Evolutionary conservation across 2,797 vertebrate species (phyloP).

Genomic region (Zalophus californianus): DNA sequence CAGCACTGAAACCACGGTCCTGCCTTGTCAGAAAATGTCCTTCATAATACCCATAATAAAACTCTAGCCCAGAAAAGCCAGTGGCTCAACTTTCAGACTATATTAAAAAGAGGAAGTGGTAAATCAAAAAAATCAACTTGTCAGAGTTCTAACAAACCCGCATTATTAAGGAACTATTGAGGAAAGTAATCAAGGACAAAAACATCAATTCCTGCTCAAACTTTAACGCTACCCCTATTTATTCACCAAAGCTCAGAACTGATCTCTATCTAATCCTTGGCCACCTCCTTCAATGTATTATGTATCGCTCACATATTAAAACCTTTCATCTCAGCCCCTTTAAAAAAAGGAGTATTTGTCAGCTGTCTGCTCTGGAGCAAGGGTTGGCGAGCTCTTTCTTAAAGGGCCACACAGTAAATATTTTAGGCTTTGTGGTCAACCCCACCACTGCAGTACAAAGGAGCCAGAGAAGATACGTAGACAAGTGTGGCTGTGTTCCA

Average conservation of each 20-base stretch:
- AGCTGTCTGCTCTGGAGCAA: neutral
- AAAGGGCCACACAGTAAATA: neutral
- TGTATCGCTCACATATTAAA: neutral
- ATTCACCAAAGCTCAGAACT: neutral
- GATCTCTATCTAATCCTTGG: neutral
- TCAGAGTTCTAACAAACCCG: neutral
- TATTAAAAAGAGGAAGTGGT: neutral
- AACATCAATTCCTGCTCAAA: neutral
- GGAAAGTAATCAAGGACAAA: neutral
- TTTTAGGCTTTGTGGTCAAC: neutral
- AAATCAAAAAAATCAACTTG: neutral
- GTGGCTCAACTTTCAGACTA: neutral
- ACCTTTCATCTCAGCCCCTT: neutral
- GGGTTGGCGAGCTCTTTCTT: neutral
- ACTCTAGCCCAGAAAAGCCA: neutral
- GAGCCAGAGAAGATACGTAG: neutral
- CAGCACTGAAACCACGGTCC: neutral
- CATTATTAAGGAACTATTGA: neutral
- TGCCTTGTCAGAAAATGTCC: neutral
- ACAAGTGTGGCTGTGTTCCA: neutral
- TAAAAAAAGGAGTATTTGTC: constrained; percentile 12
- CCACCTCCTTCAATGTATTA: neutral
- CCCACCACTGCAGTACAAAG: neutral
- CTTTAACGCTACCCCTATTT: neutral
- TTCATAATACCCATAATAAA: neutral